Evolutionary conservation across 2,797 vertebrate genomes (phyloP).

Genomic region (Hoplostethus atlanticus): DNA sequence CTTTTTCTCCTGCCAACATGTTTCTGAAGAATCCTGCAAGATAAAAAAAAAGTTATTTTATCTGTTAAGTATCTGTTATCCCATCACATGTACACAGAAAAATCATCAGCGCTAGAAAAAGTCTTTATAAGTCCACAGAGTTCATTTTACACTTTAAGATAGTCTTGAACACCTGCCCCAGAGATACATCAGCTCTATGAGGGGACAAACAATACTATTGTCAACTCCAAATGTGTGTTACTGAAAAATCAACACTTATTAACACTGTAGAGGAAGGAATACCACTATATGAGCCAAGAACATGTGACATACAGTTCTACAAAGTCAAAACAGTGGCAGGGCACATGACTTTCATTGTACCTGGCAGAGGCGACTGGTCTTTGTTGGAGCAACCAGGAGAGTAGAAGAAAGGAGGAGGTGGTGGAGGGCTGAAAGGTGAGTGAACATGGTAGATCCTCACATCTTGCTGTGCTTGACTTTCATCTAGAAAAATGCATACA

Average conservation of each 20-base stretch:
- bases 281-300: background rate
- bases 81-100: background rate
- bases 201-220: no score
- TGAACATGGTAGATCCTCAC: slow-evolving; percentile 54
- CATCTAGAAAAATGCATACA: slow-evolving; percentile 37
- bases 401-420: slow-evolving; percentile 22
- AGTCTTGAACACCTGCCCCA: no score
- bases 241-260: no score
- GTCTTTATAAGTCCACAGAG: no score
- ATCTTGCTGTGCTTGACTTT: slow-evolving; percentile 4
- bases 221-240: no score
- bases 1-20: no score
- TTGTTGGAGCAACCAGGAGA: slow-evolving; percentile 29
- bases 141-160: no score
- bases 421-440: slow-evolving; percentile 42
- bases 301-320: background rate
- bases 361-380: slow-evolving; percentile 29
- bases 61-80: no score
- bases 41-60: no score
- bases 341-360: slow-evolving; percentile 34
- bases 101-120: background rate
- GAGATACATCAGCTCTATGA: no score
- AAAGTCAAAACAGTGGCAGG: slow-evolving; percentile 39
- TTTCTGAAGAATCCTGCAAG: background rate
- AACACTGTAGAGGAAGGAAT: background rate